Evolutionary conservation across 2,888 invertebrate species (phyloP), one percentile per base, ranked within the genome.

Genomic region (Lepidocyrtinus sp.): DNA sequence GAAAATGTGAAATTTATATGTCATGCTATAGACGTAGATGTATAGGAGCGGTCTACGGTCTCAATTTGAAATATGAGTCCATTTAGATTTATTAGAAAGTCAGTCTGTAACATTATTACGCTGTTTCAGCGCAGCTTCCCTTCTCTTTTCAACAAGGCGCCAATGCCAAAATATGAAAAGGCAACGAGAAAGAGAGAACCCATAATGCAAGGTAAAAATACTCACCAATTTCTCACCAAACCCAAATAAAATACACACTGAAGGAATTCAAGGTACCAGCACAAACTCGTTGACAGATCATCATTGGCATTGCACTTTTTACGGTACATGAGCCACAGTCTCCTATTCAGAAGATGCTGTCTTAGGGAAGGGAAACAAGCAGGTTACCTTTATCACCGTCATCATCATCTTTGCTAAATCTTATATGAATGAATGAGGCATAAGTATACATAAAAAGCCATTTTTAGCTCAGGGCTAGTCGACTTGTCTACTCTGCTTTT

Each of bases 71-170:
- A 78, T 78, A 78, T 78, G 78, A 78, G 78, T 36, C 72, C 69
- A 78, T 78, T 78, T 78, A 78, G 78, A 78, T 73, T 78, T 78
- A 78, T 78, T 78, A 78, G 72, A 17, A 45, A 72, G 72, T 71
- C 71, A 70, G 77, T 67, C 72, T 59, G 59, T 59, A 21, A 59
- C 59, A 59, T 59, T 59, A 59, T 15, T 59, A 21, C 59, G 22
- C 19, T 59, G 59, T 59, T 59, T 59, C 67, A 62, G 59, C 46
- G 22, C 69, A 62, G 50, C 55, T 63, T 70, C 64, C 55, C 50
- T 22, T 25, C 3, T 59, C 22, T 59, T n/a, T n/a, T 59, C 21
- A 59, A 59, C 22, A 21, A 59, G 59, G 21, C 59, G 59, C 59
- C 59, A 59, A 59, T 7, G 21, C 22, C 3, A 59, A 59, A 59